Conservation (phyloP, 92 coral and sea anemone genomes). For the Porites cylindrica region DNA sequence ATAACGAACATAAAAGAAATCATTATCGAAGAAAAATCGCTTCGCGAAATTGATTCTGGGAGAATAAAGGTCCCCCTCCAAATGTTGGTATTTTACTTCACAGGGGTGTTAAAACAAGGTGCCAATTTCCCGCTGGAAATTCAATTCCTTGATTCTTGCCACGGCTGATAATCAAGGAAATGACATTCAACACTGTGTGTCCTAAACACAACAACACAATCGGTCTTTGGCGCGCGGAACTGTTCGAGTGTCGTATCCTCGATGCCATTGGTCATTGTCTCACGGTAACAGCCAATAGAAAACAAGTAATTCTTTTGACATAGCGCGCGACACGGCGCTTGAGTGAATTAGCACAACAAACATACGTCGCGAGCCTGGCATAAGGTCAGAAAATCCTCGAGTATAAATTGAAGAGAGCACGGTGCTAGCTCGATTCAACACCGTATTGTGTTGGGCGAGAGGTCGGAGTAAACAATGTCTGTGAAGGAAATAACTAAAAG, state of each 20-base stretch:
- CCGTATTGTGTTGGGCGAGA: slow-evolving; percentile 42
- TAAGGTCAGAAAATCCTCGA: slow-evolving; percentile 50
- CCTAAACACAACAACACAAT: slow-evolving; percentile 33
- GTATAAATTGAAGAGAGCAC: slow-evolving; percentile 60
- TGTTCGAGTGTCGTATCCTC: slow-evolving; percentile 37
- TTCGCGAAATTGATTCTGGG: slow-evolving; percentile 25
- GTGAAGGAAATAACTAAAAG: slow-evolving; percentile 83
- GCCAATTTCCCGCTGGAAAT: slow-evolving; percentile 18
- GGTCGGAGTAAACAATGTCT: slow-evolving; percentile 57
- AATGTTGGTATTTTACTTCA: slow-evolving; percentile 16
- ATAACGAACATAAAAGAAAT: slow-evolving; percentile 43
- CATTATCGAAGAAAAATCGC: slow-evolving; percentile 40
- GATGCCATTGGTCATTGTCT: slow-evolving; percentile 49
- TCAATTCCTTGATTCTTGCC: slow-evolving; percentile 7
- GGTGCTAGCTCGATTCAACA: slow-evolving; percentile 39
- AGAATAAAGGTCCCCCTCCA: slow-evolving; percentile 4
- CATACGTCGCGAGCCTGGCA: slow-evolving; percentile 67
- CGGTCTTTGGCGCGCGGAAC: slow-evolving; percentile 51
- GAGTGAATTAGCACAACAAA: slow-evolving; percentile 65
- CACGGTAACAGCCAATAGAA: slow-evolving; percentile 46
- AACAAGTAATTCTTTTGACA: slow-evolving; percentile 33
- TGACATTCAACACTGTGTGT: slow-evolving; percentile 30
- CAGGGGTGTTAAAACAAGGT: slow-evolving; percentile 28
- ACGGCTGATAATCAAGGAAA: slow-evolving; percentile 23
- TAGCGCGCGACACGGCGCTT: slow-evolving; percentile 54